phyloP scores from a whole-genome alignment of 1,140 invertebrate species.

The Venustaconcha ellipsiformis region DNA sequence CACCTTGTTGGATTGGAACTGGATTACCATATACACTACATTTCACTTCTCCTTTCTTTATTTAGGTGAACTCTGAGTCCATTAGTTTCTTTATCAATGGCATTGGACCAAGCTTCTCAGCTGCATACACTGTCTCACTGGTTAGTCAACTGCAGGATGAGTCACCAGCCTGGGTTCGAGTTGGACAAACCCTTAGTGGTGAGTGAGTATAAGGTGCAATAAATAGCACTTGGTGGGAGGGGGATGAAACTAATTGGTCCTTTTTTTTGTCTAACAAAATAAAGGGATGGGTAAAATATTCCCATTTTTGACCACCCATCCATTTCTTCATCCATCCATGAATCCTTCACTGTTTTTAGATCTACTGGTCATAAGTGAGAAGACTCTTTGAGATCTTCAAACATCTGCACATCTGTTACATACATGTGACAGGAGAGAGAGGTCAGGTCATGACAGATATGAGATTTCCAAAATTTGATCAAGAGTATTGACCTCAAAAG shows the following conservation, averaged over 20 bases:
- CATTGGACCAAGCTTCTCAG: constrained; percentile 41
- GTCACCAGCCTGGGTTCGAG: constrained; percentile 34
- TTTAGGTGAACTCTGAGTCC: constrained; percentile 48
- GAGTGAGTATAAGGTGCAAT: constrained; percentile 1
- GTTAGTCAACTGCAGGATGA: constrained; percentile 39
- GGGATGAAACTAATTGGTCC: too few species aligned
- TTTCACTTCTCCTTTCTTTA: not conserved
- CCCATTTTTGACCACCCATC: not conserved
- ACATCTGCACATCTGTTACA: too few species aligned
- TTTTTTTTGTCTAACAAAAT: constrained; percentile 1
- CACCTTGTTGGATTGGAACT: too few species aligned
- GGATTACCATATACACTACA: too few species aligned
- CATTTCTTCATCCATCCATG: too few species aligned
- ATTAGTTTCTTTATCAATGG: constrained; percentile 63
- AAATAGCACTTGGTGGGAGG: not conserved
- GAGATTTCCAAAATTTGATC: too few species aligned
- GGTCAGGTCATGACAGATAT: too few species aligned
- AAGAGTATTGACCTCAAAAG: too few species aligned
- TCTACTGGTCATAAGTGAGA: too few species aligned
- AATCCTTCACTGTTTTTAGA: too few species aligned
- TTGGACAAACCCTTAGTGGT: constrained; percentile 54
- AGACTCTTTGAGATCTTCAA: too few species aligned
- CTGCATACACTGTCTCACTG: constrained; percentile 38
- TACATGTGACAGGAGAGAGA: too few species aligned
- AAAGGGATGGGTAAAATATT: not conserved